These are phyloP conservation scores for Dissostichus mawsoni DNA, from an alignment of 2,113 vertebrate genomes.

Conservation along the genomic window DNA sequence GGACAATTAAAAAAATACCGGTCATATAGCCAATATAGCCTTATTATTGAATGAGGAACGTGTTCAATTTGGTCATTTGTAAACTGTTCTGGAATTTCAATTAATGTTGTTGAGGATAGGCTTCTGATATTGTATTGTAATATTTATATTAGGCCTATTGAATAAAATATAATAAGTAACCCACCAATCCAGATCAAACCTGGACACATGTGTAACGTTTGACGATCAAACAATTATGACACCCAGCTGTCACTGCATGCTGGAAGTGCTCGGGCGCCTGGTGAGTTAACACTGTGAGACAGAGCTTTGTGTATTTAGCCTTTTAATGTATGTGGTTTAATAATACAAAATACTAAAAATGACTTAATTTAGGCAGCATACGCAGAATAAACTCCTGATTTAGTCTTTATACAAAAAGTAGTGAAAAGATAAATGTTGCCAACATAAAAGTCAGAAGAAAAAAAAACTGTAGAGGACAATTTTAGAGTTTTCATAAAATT, in stretches of 20 bases:
- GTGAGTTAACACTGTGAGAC: constrained; percentile 30
- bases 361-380: neutral
- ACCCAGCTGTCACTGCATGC: constrained; percentile 36
- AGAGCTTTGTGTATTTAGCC: constrained; percentile 1
- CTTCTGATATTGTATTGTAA: neutral
- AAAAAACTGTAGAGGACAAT: neutral
- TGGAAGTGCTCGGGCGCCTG: constrained; percentile 7
- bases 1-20: neutral
- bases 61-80: neutral
- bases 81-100: neutral
- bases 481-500: neutral
- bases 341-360: neutral
- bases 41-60: neutral
- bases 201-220: neutral
- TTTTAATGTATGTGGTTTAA: neutral
- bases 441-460: neutral
- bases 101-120: neutral
- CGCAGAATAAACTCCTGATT: neutral
- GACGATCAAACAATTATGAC: constrained; percentile 33
- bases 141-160: neutral
- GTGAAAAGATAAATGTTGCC: neutral
- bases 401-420: neutral
- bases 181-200: neutral
- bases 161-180: neutral
- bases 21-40: neutral